Percentiles rank a stretch among this genome's conserved stretches.
Evolutionary conservation across 2,888 invertebrate genomes (phyloP).

Genomic region (Galerucella pusilla): DNA sequence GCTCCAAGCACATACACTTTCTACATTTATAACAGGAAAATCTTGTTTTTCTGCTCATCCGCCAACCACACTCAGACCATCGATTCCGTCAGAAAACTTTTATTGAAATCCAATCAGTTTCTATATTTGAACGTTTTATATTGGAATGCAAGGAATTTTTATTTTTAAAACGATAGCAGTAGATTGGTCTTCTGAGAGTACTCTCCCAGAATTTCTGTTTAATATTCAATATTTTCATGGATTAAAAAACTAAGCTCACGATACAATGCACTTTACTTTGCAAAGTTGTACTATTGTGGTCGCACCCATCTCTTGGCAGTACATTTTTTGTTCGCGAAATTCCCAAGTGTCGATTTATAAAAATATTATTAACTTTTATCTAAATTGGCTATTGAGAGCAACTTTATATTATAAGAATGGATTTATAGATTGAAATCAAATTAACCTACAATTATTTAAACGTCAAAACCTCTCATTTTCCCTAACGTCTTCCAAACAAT

Average conservation of each 20-base stretch:
- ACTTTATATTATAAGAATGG: no score
- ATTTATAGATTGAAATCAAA: neutral
- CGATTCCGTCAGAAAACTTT: slow-evolving; percentile 2
- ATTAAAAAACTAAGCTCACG: no score
- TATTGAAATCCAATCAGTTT: neutral
- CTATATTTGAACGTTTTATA: neutral
- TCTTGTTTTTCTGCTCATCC: neutral
- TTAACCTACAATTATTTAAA: neutral
- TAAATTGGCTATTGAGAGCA: no score
- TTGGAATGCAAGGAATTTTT: neutral
- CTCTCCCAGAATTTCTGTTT: neutral
- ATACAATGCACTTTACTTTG: no score
- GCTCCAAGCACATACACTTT: neutral
- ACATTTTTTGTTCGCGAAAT: no score
- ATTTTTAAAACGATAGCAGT: neutral
- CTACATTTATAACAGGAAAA: neutral
- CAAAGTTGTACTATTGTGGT: no score
- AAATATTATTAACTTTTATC: no score
- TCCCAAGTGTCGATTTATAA: no score
- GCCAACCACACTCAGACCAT: neutral
- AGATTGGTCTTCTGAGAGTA: neutral
- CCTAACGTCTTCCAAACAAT: neutral
- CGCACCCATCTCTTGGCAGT: no score
- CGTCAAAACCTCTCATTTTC: neutral
- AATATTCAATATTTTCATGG: neutral